phyloP scores from a whole-genome alignment of 2,888 invertebrate genomes.

The Rhynchonema sp. region DNA sequence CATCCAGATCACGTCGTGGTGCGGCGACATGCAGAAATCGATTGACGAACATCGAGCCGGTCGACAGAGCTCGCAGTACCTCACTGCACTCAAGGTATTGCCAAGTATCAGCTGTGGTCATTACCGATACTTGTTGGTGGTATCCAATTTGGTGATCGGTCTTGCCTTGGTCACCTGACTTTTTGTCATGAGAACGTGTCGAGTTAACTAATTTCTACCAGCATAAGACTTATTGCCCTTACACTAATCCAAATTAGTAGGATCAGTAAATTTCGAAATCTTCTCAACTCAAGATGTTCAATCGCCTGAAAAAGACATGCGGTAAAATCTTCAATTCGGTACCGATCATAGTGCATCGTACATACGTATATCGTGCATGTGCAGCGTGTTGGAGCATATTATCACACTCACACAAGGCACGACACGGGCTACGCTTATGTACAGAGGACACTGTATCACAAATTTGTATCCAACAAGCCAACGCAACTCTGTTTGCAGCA shows the following conservation, averaged over 20 bases:
- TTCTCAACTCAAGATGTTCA: no score
- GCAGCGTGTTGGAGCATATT: no score
- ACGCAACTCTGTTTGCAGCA: not conserved
- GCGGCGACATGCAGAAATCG: not conserved
- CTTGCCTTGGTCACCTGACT: not conserved
- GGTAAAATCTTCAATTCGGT: no score
- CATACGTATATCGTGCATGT: no score
- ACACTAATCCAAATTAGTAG: no score
- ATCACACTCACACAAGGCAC: no score
- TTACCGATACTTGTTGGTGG: not conserved
- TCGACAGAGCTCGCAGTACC: not conserved
- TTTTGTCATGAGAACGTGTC: not conserved
- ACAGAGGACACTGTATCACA: not conserved
- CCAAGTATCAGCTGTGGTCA: not conserved
- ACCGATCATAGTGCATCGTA: not conserved
- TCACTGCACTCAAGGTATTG: not conserved
- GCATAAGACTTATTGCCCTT: no score
- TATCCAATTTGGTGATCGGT: not conserved
- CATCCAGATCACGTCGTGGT: not conserved
- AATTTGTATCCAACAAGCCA: no score
- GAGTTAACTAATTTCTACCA: no score
- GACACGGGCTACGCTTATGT: no score
- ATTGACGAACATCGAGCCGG: not conserved
- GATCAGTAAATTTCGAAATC: no score
- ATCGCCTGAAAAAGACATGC: no score